A percentile compares a stretch with the other conserved stretches of the same genome.
These are phyloP conservation scores for Pristionchus mayeri DNA, from an alignment of 2,888 invertebrate genomes.

Conservation along the genomic window DNA sequence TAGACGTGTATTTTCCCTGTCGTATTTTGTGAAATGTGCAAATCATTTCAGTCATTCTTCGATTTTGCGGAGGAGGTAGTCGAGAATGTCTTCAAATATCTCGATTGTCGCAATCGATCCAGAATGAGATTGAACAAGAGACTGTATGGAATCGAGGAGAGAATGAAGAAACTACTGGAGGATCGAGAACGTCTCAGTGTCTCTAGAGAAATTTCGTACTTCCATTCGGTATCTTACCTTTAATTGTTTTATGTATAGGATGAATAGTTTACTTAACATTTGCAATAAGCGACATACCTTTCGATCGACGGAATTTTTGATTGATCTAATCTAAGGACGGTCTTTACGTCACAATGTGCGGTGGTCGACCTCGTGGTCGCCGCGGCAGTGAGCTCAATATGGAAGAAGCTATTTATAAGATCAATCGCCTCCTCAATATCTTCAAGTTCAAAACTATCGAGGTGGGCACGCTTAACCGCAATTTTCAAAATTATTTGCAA, in stretches of 20 bases:
- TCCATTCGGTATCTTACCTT: too few relatives aligned
- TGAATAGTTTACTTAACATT: too few relatives aligned
- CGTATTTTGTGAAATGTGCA: too few relatives aligned
- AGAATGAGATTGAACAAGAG: conserved; percentile 12
- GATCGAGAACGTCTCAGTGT: background rate
- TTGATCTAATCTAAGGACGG: background rate
- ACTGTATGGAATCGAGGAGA: background rate
- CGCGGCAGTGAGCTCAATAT: too few relatives aligned
- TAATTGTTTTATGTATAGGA: too few relatives aligned
- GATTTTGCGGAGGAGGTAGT: conserved; percentile 8
- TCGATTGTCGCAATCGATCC: background rate
- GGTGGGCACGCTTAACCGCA: background rate
- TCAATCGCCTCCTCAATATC: background rate
- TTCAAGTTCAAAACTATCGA: background rate
- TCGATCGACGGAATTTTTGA: background rate
- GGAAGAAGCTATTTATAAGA: background rate
- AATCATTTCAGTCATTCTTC: background rate
- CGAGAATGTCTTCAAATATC: background rate
- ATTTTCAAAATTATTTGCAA: too few relatives aligned
- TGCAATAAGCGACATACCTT: too few relatives aligned
- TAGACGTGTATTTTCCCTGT: too few relatives aligned
- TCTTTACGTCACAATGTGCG: background rate
- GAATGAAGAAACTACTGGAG: conserved; percentile 6
- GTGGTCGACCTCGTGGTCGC: too few relatives aligned
- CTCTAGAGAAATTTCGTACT: too few relatives aligned